Evolutionary conservation across 2,888 invertebrate species (phyloP).

Genomic region (Alloplasta piceator): DNA sequence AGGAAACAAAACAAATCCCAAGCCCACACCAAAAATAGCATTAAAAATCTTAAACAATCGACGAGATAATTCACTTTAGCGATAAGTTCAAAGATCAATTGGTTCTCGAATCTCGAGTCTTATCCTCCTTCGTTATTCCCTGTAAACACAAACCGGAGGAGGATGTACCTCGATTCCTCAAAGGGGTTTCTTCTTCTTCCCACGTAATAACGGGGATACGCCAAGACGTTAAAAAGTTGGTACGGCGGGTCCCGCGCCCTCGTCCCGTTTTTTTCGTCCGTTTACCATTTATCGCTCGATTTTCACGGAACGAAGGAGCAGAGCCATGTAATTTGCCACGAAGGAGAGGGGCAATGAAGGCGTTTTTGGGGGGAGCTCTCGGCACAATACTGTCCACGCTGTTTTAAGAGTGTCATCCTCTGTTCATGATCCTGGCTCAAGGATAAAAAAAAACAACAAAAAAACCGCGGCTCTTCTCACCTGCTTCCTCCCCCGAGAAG

Average conservation of each 20-base stretch:
- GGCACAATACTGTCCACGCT: conserved; percentile 34
- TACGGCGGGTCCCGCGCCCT: conserved; percentile 16
- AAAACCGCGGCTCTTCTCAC: conserved; percentile 41
- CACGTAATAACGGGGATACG: conserved; percentile 47
- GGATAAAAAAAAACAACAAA: conserved; percentile 47
- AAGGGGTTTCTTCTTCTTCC: conserved; percentile 47
- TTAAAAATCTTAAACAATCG: not conserved
- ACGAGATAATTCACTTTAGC: conserved; percentile 23
- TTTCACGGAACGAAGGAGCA: conserved; percentile 66
- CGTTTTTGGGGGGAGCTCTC: conserved; percentile 22
- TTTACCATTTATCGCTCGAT: conserved; percentile 65
- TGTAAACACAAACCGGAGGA: conserved; percentile 12
- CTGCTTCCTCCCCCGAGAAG: conserved; percentile 35
- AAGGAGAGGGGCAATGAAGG: conserved; percentile 27
- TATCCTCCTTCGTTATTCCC: conserved; percentile 42
- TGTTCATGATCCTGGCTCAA: not conserved
- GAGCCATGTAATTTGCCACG: conserved; percentile 65
- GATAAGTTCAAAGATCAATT: conserved; percentile 50
- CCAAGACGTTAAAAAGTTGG: not conserved
- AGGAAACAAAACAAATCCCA: not conserved
- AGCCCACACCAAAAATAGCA: not conserved
- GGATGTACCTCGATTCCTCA: conserved; percentile 28
- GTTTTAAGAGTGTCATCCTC: conserved; percentile 28
- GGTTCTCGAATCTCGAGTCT: conserved; percentile 23
- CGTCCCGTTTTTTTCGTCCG: conserved; percentile 18